Base-by-base conservation (phyloP, 2,797 vertebrate genomes). In the Natrix natrix region DNA sequence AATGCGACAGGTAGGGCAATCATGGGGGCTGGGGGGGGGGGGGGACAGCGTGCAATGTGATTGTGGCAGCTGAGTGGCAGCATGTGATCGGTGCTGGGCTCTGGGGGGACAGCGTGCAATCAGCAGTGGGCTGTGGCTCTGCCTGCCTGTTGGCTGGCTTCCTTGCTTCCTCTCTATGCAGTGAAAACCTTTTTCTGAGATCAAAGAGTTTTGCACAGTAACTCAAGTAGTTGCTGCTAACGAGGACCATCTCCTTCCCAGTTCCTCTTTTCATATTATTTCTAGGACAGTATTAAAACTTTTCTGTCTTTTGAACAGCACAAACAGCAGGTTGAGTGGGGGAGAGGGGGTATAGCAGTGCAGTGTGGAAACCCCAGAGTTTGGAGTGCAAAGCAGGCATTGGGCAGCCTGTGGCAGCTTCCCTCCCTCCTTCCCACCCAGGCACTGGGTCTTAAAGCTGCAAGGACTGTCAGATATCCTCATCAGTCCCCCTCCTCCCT, bases 361-460 rank as follows among this genome's bases (percentile, higher is more conserved):
- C 95, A 94, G 94, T 92, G n/a, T 90, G 92, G 90, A 90, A 91
- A 52, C 87, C 93, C 63, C 89, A 78, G 91, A 92, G 86, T 86
- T 92, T 90, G 69, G 60, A 88, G 91, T 88, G 60, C 60, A 69
- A 69, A 92, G 86, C 91, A 66, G 86, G 52, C 91, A 56, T 92
- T 69, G 32, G 54, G 61, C 86, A 92, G 69, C 56, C 86, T 24
- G 3, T 74, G 32, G 52, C 8, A 24, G 1, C n/a, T 7, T 20
- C 57, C 28, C 24, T n/a, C 57, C 28, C 59, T 56, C 2, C 55
- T 0, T 74, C 52, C 5, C 56, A 28, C 88, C 88, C 88, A 28
- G 57, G 69, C 74, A 32, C 87, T 56, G 28, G 87, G 11, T 92
- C 60, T 92, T 48, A 37, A 87, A 86, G 8, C 60, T 69, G 86